Base-by-base conservation (phyloP, 2,113 vertebrate species). In the Antennarius striatus region DNA sequence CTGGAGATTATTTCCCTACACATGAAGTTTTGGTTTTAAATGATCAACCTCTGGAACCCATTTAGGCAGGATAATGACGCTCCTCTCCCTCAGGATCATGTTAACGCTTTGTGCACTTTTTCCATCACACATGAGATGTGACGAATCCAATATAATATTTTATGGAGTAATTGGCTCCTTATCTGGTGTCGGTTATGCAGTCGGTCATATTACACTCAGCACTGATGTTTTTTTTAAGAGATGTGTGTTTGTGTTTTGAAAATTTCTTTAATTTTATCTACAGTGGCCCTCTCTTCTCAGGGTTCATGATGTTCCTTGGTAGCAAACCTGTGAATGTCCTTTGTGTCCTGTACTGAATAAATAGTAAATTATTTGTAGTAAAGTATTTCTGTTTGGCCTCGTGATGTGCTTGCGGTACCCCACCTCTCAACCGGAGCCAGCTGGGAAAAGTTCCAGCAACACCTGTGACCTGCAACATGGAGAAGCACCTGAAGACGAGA, bases 111-210 rank as follows among this genome's bases (percentile, higher is more conserved):
- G 1, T 42, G 29, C 3, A 11, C 49, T 58, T 36, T 42, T 29
- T 64, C 6, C 1, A 36, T 51, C 62, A 30, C 22, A 0, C 72
- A 56, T 51, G 59, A 54, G 60, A 65, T 36, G 4, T 29, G 45
- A 16, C 17, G 53, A 68, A 14, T 55, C 13, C 52, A 45, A 74
- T 17, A 10, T 32, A 45, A 40, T 6, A 40, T 40, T 40, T 43
- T 13, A 45, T 11, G 43, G 43, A 45, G 4, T 11, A 45, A 8
- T 8, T 16, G 9, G 22, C 22, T 22, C 71, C 42, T 67, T 28
- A 40, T 40, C 39, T 40, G 10, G 10, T 40, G 39, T 40, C 3
- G 5, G 5, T 40, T 7, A 40, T 40, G 39, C 6, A 40, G 10
- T 6, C 40, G 1, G 0, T 22, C 10, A 46, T 22, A 7, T 55